phyloP scores from a whole-genome alignment of 2,797 vertebrate genomes.

The Coracias cyanogaster region DNA sequence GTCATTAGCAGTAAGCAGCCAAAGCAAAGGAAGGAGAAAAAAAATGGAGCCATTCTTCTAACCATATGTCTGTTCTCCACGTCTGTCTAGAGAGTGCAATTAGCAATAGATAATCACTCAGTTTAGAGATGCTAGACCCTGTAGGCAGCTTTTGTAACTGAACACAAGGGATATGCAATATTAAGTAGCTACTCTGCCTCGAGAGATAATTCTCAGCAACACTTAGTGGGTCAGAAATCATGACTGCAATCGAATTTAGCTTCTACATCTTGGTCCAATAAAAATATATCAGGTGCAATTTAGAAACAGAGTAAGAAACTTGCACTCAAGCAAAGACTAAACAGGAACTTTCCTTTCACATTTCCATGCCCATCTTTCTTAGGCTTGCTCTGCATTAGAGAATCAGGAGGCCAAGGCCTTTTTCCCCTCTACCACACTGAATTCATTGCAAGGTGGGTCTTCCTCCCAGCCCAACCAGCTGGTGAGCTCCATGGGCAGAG shows the following conservation, averaged over 20 bases:
- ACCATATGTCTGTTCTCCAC: constrained; percentile 38
- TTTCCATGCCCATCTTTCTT: background rate
- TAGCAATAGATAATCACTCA: constrained; percentile 47
- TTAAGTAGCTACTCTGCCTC: constrained; percentile 12
- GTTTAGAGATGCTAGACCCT: constrained; percentile 27
- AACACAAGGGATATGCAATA: constrained; percentile 29
- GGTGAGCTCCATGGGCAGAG: background rate
- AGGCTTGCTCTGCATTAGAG: background rate
- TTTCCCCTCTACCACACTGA: background rate
- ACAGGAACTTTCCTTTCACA: background rate
- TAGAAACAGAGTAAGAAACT: background rate
- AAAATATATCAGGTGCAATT: constrained; percentile 51
- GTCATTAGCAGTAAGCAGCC: constrained; percentile 7
- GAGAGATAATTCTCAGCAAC: constrained; percentile 33
- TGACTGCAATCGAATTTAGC: background rate
- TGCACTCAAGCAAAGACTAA: background rate
- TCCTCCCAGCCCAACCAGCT: background rate
- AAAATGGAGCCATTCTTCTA: constrained; percentile 18
- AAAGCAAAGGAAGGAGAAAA: background rate
- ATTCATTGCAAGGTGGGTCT: background rate
- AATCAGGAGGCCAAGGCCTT: background rate
- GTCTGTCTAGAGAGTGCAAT: constrained; percentile 41
- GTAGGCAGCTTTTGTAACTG: constrained; percentile 22
- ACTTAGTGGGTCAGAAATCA: constrained; percentile 51
- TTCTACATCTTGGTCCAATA: constrained; percentile 26